Evolutionary conservation across 2,888 invertebrate species (phyloP).

Genomic region (Crocallis elinguaria): DNA sequence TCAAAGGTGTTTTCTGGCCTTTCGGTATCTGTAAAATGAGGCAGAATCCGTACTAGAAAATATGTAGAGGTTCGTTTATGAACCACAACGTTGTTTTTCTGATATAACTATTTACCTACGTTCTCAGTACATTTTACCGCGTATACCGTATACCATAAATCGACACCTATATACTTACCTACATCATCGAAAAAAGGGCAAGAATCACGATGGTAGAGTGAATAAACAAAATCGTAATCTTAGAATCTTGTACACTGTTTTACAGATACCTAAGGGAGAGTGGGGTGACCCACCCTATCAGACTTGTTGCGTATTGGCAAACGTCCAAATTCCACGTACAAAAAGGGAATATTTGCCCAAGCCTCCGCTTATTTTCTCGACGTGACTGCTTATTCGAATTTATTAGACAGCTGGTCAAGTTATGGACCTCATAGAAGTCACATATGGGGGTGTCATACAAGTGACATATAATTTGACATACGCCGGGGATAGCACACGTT

Average conservation of each 20-base stretch:
- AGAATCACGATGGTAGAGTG: neutral
- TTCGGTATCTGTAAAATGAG: no score
- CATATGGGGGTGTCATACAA: no score
- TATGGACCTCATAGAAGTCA: constrained; percentile 28
- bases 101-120: no score
- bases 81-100: no score
- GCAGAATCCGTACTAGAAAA: no score
- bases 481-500: neutral
- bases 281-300: constrained; percentile 30
- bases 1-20: no score
- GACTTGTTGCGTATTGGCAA: constrained; percentile 58
- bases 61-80: no score
- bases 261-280: constrained; percentile 14
- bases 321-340: constrained; percentile 46
- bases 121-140: no score
- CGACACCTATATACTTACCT: no score
- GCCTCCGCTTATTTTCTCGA: constrained; percentile 26
- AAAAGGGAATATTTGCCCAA: constrained; percentile 49
- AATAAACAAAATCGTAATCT: neutral
- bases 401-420: constrained; percentile 56
- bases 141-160: no score
- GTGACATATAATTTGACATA: constrained; percentile 1
- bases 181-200: no score
- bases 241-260: neutral
- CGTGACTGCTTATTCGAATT: constrained; percentile 53